phyloP scores from a whole-genome alignment of 1,140 invertebrate genomes.

The Diabrotica virgifera region DNA sequence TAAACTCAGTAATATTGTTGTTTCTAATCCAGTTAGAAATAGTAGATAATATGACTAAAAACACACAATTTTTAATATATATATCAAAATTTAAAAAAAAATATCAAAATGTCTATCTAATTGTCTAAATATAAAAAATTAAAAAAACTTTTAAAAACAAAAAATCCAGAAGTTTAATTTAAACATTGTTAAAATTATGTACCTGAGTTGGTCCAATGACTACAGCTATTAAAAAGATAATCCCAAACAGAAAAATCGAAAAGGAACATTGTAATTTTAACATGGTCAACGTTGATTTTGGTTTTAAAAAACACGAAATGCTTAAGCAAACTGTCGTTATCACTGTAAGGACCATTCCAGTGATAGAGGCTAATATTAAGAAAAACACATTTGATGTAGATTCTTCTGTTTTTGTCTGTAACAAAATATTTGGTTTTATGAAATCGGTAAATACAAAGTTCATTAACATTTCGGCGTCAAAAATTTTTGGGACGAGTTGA shows the following conservation, averaged over 20 bases:
- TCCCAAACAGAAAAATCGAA: slow-evolving; percentile 27
- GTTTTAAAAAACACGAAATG: slow-evolving; percentile 26
- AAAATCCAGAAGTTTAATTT: background rate
- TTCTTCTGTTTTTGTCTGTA: slow-evolving; percentile 10
- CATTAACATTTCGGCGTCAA: too few species aligned
- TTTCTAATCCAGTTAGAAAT: slow-evolving; percentile 50
- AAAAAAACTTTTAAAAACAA: too few species aligned
- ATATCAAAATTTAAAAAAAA: too few species aligned
- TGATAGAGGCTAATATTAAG: slow-evolving; percentile 27
- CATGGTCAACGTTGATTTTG: slow-evolving; percentile 25
- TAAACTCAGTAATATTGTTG: slow-evolving; percentile 54
- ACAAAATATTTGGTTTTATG: too few species aligned
- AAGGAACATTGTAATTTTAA: slow-evolving; percentile 37
- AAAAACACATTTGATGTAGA: slow-evolving; percentile 19
- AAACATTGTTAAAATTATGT: background rate
- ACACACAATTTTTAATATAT: slow-evolving; percentile 23
- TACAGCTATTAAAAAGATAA: slow-evolving; percentile 30
- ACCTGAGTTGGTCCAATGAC: slow-evolving; percentile 31
- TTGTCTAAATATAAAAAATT: too few species aligned
- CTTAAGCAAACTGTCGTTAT: slow-evolving; percentile 28
- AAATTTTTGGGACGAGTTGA: too few species aligned
- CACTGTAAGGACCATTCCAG: slow-evolving; percentile 27
- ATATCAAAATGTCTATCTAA: too few species aligned
- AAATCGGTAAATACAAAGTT: too few species aligned
- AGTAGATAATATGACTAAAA: slow-evolving; percentile 33